These are phyloP conservation scores for Capricornis sumatraensis DNA, from an alignment of 2,113 vertebrate species.

Conservation along the genomic window DNA sequence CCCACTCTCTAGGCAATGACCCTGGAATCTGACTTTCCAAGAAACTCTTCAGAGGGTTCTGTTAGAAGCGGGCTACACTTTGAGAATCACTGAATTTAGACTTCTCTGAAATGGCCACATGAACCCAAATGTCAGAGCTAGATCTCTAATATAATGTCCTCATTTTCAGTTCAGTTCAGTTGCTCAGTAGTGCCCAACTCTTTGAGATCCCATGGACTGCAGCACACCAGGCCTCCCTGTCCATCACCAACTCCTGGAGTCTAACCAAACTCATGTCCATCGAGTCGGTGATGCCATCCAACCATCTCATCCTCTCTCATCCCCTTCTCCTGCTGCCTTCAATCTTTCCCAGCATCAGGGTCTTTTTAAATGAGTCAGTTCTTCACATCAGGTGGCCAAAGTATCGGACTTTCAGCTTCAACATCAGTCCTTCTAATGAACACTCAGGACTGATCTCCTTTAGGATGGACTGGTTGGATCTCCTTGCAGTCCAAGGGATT, in stretches of 20 bases:
- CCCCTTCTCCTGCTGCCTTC: background rate
- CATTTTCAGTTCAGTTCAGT: background rate
- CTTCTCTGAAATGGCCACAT: background rate
- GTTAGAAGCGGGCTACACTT: background rate
- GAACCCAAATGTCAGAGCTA: background rate
- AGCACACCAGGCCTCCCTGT: background rate
- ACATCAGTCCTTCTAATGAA: background rate
- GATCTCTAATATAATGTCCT: background rate
- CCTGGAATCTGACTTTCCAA: background rate
- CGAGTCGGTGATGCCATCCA: background rate
- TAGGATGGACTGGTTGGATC: background rate
- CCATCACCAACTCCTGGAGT: background rate
- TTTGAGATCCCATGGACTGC: background rate
- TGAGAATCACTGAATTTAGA: background rate
- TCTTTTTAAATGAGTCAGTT: background rate
- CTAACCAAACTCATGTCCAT: background rate
- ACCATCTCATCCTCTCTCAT: background rate
- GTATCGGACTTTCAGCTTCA: background rate
- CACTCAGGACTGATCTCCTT: background rate
- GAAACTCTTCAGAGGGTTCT: background rate
- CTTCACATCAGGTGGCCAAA: background rate
- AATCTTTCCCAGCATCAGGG: background rate
- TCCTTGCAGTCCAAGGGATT: background rate
- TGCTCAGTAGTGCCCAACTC: background rate
- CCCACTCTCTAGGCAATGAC: background rate